Base-by-base conservation (phyloP, 2,113 vertebrate species). In the Cynopterus brachyotis region DNA sequence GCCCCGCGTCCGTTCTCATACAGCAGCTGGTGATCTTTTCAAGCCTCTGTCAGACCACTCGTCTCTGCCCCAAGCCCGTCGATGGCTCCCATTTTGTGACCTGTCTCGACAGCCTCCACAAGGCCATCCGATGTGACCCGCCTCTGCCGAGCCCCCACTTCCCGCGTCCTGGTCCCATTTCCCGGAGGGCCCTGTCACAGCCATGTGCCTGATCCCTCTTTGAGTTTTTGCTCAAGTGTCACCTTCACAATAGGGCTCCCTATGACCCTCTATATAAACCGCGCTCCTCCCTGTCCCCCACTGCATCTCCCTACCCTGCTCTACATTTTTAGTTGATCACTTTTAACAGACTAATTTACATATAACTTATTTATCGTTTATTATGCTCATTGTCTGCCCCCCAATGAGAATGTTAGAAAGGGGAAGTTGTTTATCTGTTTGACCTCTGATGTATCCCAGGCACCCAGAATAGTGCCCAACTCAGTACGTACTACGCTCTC, bases 181-280 rank as follows among this genome's bases (percentile, higher is more conserved):
- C 57, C 70, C 3, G 15, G 19, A 6, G 30, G 0, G 1, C 20
- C 45, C 40, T 37, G 73, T 12, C 45, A 30, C 37, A 42, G 42
- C 50, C 30, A 3, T 0, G 0, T 20, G 0, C 17, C 7, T 24
- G 24, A 9, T 3, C 9, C 53, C 5, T 8, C 47, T 2, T 24
- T 4, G 13, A 45, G 35, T 9, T 11, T 37, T 5, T 53, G 57
- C 37, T 64, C 17, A 22, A 11, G 0, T 6, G 57, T 9, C 2
- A 8, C 67, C 11, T 11, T 37, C 35, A 35, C n/a, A 42, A 11
- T 5, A 8, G 6, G 32, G 35, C 37, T 40, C 30, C 15, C 50
- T 32, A 17, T 2, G 60, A 78, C 19, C 69, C 12, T 5, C 5
- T 28, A 1, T 1, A 55, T 28, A 53, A 78, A 32, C 75, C 4